phyloP scores from a whole-genome alignment of 2,113 vertebrate species.

The Crotophaga sulcirostris region DNA sequence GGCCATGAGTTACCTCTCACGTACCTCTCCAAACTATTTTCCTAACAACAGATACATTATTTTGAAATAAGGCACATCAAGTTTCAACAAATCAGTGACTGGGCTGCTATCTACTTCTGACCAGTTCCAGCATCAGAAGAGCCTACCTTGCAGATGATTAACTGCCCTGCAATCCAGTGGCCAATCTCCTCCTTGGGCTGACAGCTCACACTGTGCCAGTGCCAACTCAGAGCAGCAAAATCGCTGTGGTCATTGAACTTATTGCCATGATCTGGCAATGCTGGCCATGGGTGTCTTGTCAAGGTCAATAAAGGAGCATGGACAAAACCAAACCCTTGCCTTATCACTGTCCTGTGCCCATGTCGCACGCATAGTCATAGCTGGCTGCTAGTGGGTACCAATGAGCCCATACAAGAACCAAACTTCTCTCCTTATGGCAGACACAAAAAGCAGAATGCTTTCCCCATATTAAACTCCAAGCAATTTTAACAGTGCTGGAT shows the following conservation, averaged over 20 bases:
- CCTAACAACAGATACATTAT: background rate
- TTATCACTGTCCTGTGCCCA: background rate
- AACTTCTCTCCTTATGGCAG: background rate
- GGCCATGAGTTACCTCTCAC: background rate
- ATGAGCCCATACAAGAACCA: background rate
- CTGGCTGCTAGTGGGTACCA: background rate
- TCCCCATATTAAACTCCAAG: background rate
- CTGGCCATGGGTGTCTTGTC: background rate
- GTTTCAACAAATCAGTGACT: background rate
- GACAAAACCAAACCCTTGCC: background rate
- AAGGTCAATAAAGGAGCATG: background rate
- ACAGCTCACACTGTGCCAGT: fast-evolving
- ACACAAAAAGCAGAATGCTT: background rate
- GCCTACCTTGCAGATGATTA: background rate
- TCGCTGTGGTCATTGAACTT: background rate
- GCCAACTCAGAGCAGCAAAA: background rate
- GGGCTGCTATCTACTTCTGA: background rate
- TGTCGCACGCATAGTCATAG: fast-evolving
- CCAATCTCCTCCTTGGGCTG: background rate
- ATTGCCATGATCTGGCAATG: background rate
- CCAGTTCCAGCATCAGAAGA: background rate
- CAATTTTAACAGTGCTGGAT: background rate
- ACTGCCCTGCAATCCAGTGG: background rate
- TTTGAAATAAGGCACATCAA: background rate
- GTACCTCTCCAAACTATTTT: background rate